Evolutionary conservation across 2,797 vertebrate genomes (phyloP).

Genomic region (Bufotes viridis): DNA sequence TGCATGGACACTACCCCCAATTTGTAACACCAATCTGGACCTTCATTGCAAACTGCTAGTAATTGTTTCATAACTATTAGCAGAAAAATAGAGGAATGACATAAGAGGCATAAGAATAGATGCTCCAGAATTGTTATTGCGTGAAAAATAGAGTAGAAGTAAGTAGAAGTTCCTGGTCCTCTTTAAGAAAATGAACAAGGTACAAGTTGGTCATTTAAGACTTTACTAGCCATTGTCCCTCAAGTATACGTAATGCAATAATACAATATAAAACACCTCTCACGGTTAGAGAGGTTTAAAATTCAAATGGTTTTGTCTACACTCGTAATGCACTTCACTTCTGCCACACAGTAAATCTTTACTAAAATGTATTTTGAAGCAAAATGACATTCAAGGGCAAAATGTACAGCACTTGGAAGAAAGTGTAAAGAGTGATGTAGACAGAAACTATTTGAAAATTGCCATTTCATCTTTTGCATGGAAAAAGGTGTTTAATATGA

Average conservation of each 20-base stretch:
- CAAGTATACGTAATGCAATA: conserved; percentile 4
- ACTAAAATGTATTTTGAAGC: conserved; percentile 31
- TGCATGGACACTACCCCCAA: no score
- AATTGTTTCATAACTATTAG: no score
- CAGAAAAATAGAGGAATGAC: no score
- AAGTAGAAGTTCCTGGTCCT: no score
- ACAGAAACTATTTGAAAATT: conserved; percentile 32
- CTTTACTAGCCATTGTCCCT: neutral
- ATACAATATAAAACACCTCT: conserved; percentile 6
- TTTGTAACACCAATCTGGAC: no score
- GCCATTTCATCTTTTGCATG: conserved; percentile 28
- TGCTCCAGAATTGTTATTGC: no score
- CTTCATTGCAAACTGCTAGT: no score
- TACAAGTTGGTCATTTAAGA: no score
- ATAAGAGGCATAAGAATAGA: no score
- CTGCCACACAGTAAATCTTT: conserved; percentile 37
- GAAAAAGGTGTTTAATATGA: conserved; percentile 45
- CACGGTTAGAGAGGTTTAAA: neutral
- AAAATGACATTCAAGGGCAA: conserved; percentile 45
- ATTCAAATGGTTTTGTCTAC: conserved; percentile 9
- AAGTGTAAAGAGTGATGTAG: neutral
- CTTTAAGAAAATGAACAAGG: no score
- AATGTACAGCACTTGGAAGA: conserved; percentile 16
- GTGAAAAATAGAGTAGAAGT: no score
- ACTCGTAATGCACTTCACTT: conserved; percentile 26